Percentiles rank a stretch among this genome's conserved stretches.
Conservation (phyloP, 2,113 vertebrate species). For the Hystrix brachyura region DNA sequence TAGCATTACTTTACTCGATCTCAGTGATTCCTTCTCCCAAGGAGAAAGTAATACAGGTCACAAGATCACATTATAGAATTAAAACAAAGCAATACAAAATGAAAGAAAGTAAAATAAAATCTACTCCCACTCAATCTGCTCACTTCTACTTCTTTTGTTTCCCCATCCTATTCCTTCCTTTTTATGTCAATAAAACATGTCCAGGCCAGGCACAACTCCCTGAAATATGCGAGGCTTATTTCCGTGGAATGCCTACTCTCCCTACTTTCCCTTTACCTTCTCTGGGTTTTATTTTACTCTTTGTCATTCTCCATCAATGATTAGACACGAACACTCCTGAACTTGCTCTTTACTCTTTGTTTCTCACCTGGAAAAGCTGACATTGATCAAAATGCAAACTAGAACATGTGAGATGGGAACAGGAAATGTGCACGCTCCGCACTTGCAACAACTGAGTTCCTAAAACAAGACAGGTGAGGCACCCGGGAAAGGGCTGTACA, state of each 20-base stretch:
- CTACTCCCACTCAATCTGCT: not conserved
- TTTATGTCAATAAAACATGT: not conserved
- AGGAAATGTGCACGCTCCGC: constrained; percentile 21
- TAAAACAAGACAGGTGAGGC: constrained; percentile 54
- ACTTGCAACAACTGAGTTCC: constrained; percentile 26
- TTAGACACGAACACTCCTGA: not conserved
- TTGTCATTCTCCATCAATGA: not conserved
- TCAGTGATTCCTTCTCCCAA: not conserved
- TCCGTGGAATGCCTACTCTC: not conserved
- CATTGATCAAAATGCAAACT: not conserved
- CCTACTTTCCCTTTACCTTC: not conserved
- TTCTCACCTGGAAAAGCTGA: not conserved
- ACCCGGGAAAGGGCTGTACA: constrained; percentile 19
- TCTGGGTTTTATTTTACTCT: not conserved
- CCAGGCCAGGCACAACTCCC: not conserved
- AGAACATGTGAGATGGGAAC: not conserved
- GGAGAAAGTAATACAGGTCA: not conserved
- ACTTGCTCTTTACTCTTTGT: not conserved
- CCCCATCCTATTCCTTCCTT: not conserved
- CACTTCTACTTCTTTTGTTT: not conserved
- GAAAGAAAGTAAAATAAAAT: not conserved
- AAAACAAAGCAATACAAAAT: not conserved
- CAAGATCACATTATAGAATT: not conserved
- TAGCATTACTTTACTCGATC: not conserved
- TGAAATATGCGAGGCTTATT: not conserved